Base-by-base conservation (phyloP, 2,113 vertebrate genomes). In the Saimiri boliviensis region DNA sequence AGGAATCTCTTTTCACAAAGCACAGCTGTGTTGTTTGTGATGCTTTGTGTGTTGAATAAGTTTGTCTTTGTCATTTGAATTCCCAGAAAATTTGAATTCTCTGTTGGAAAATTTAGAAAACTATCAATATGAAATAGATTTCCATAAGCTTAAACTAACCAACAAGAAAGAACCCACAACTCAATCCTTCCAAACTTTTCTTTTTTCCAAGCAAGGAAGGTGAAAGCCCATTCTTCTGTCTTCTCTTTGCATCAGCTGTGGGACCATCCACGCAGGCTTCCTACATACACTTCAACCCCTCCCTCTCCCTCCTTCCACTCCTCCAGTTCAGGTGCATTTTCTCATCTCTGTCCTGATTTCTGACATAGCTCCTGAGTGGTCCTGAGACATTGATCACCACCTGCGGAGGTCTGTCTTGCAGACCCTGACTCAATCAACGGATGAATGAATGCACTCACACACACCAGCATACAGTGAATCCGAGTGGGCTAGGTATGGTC, bases 91-190 rank as follows among this genome's bases (percentile, higher is more conserved):
- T 77, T 60, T 93, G 37, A 68, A n/a, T 70, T 0, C 58, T 94
- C 32, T 35, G 16, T 47, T 91, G 32, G 80, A 91, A 98, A 97
- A 96, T 20, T 1, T 37, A 88, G n/a, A 19, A 87, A 92, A 94
- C 63, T 89, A 5, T 42, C 23, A 32, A 63, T 8, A 60, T 82
- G 89, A 94, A 97, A 84, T 60, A 68, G 42, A 86, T 35, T n/a
- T 74, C 42, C 40, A 1, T 58, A 86, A n/a, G 16, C 83, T 40
- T 40, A 56, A 35, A 95, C 13, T 56, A 70, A 88, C 6, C n/a
- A 95, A 42, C 27, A 23, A 81, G 52, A 91, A 95, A 71, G 4
- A 2, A 32, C 54, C 23, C 8, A 37, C 5, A 82, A 37, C 5
- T 83, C 32, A 73, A 49, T 35, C 66, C 9, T 37, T 20, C 13